Base-by-base conservation (phyloP, 2,888 invertebrate genomes). In the Rhogogaster chlorosoma region DNA sequence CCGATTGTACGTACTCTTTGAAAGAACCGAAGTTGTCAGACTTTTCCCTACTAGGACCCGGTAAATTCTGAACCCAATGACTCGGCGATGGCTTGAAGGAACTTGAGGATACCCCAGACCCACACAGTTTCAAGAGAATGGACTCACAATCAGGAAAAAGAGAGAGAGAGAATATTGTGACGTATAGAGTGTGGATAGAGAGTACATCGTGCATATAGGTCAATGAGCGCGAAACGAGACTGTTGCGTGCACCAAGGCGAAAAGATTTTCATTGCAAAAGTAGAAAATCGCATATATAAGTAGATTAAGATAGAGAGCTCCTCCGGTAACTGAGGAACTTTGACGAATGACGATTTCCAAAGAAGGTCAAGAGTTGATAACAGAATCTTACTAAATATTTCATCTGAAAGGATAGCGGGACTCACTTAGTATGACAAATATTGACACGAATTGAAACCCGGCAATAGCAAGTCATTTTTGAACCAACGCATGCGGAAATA, bases 81-180 rank as follows among this genome's bases (percentile, higher is more conserved):
- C 38, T 57, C 2, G 12, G 18, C n/a, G 57, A 22, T 38, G 38
- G 57, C 15, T 36, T 15, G 61, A 38, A 57, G 61, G 36, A 57
- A 80, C 78, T 80, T 80, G 61, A 80, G 57, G 29, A 57, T 18
- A 57, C 29, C 78, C n/a, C 45, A 80, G 36, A 49, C 29, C 36
- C 32, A 36, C 38, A 38, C 80, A 22, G 22, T 36, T 32, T 26
- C 57, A 22, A 61, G 80, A 80, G 80, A 80, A 80, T 22, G 80
- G 22, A 26, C 80, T 61, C 61, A n/a, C n/a, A n/a, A n/a, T n/a
- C n/a, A 4, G 12, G 38, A 22, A 49, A 38, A 26, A 61, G 61
- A 80, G 57, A 61, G 61, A 80, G 57, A 80, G 49, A 77, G 77
- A 61, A n/a, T 61, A 80, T 32, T 78, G n/a, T 57, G 80, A 61